Evolutionary conservation across 2,888 invertebrate genomes (phyloP), one percentile per base, ranked within the genome.

Genomic region (Luffia ferchaultella): DNA sequence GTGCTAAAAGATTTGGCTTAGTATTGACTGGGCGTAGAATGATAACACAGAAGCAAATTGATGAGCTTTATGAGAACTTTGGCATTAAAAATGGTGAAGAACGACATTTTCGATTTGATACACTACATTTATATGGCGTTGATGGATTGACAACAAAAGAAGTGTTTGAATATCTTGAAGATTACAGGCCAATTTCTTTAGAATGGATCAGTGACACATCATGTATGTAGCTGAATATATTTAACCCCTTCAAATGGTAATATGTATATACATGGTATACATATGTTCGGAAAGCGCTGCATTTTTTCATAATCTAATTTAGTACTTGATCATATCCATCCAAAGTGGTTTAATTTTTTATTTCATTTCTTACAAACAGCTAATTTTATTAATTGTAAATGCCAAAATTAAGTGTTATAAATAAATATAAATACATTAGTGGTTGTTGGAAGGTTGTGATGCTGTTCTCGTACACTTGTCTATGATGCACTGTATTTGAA

Each of bases 161-260:
- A 68, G 87, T 95, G 48, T 90, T 93, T 66, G 87, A 88, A 57
- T 94, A 93, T 72, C 90, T 95, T 65, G 86, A 88, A 66, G 89
- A 90, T 57, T 92, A 89, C 68, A 88, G 88, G 49, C 93, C 95
- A n/a, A 77, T 88, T 12, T 88, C 88, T 9, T 85, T 95, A 48
- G 94, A 95, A 74, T 93, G 93, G 93, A 88, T 94, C 52, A 90
- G 91, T 76, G 90, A 92, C 64, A 77, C 85, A 57, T 90, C 91
- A 60, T 95, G 94, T 90, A 78, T 85, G 87, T 73, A 54, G 18
- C 7, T 17, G 40, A 50, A 47, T 48, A 20, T 30, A 47, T 47
- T 40, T 17, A 5, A 16, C 30, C 9, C 17, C 45, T 40, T 40
- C 7, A 9, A 40, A 40, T 40, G 7, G 40, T 7, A 9, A 9